Percentiles rank a stretch among this genome's conserved stretches.
Conservation (phyloP, 1,140 invertebrate genomes). For the Marisa cornuarietis region DNA sequence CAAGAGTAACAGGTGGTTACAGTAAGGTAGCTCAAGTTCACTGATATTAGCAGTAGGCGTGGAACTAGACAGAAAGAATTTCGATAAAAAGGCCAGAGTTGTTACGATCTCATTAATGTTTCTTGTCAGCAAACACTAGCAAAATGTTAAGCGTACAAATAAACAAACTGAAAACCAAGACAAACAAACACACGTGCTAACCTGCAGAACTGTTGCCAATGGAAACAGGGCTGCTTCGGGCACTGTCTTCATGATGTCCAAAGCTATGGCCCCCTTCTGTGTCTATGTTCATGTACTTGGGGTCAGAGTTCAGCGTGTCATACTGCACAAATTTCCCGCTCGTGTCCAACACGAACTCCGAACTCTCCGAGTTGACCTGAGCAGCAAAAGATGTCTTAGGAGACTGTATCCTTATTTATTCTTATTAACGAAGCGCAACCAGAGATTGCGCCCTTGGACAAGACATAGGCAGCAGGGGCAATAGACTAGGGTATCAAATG, state of each 20-base stretch:
- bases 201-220: conserved; percentile 34
- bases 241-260: conserved; percentile 49
- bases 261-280: conserved; percentile 47
- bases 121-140: not conserved
- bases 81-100: not conserved
- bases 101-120: not conserved
- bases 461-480: too few relatives aligned
- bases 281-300: conserved; percentile 60
- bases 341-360: conserved; percentile 72
- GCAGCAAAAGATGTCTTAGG: not conserved
- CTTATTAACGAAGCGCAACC: too few relatives aligned
- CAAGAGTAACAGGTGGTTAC: too few relatives aligned
- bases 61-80: too few relatives aligned
- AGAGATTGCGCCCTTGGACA: too few relatives aligned
- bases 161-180: not conserved
- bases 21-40: too few relatives aligned
- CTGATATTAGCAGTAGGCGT: too few relatives aligned
- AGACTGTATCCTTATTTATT: too few relatives aligned
- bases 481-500: too few relatives aligned
- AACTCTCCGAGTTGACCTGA: conserved; percentile 72
- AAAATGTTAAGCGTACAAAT: not conserved
- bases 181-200: conserved; percentile 13
- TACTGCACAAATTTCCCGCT: conserved; percentile 77
- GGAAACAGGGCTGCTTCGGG: conserved; percentile 49
- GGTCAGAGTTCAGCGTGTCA: conserved; percentile 73